A percentile compares a stretch with the other conserved stretches of the same genome.
These are phyloP conservation scores for Novumbra hubbsi DNA, from an alignment of 2,797 vertebrate genomes.

Conservation along the genomic window DNA sequence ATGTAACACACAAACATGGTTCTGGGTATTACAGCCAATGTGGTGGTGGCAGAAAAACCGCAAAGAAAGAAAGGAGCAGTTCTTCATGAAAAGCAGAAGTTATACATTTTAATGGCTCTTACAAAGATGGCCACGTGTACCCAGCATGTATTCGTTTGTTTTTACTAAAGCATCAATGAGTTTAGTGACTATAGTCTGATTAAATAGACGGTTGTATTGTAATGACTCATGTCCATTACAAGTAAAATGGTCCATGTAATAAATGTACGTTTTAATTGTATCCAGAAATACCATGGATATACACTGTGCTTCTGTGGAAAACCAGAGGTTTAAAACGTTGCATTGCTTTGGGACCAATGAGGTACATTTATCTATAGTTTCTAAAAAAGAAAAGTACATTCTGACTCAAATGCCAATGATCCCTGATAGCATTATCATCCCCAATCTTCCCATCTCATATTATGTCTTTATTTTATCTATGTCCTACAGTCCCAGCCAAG, in stretches of 20 bases:
- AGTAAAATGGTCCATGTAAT: not conserved
- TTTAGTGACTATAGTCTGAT: not conserved
- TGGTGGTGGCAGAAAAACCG: conserved; percentile 25
- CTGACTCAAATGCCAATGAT: conserved; percentile 54
- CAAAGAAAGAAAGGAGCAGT: not conserved
- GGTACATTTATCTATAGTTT: conserved; percentile 28
- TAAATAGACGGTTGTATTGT: not conserved
- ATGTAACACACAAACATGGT: conserved; percentile 49
- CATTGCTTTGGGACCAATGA: not conserved
- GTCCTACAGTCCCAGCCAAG: conserved; percentile 48
- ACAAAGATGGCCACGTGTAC: not conserved
- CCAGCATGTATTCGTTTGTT: not conserved
- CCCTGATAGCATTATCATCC: conserved; percentile 27
- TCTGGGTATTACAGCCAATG: conserved; percentile 32
- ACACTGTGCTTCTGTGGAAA: not conserved
- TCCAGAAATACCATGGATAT: not conserved
- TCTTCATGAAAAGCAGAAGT: not conserved
- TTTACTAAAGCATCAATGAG: not conserved
- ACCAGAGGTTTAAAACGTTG: not conserved
- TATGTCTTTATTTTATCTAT: conserved; percentile 39
- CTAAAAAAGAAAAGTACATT: conserved; percentile 28
- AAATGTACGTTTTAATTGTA: not conserved
- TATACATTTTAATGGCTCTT: not conserved
- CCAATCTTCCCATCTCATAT: conserved; percentile 35
- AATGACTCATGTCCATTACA: not conserved